Conservation (phyloP, 2,797 vertebrate species). For the Acanthopagrus latus region DNA sequence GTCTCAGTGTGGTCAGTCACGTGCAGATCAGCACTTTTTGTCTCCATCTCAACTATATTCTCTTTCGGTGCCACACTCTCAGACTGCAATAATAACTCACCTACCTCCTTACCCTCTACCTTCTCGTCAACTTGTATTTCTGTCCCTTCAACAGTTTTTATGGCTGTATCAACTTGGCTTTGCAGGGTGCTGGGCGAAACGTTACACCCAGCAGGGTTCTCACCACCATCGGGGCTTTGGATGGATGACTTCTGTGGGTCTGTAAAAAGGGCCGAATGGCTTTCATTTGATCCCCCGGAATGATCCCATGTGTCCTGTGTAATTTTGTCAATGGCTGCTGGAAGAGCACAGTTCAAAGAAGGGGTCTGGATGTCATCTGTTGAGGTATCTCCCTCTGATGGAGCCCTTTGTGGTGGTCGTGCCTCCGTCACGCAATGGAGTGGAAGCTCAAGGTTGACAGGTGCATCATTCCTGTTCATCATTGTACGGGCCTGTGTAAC, state of each 20-base stretch:
- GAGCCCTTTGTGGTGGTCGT: slow-evolving; percentile 48
- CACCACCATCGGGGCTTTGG: slow-evolving; percentile 51
- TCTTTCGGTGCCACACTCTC: slow-evolving; percentile 37
- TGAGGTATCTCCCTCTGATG: slow-evolving; percentile 35
- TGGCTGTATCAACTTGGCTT: slow-evolving; percentile 64
- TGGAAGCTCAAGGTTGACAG: slow-evolving; percentile 68
- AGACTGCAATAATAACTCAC: slow-evolving; percentile 21
- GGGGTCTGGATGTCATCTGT: slow-evolving; percentile 55
- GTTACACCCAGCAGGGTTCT: slow-evolving; percentile 56
- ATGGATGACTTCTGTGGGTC: slow-evolving; percentile 60
- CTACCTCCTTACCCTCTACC: slow-evolving; percentile 32
- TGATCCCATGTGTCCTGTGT: slow-evolving; percentile 60
- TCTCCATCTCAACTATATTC: slow-evolving; percentile 56
- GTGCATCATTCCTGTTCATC: slow-evolving; percentile 73
- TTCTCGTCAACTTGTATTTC: slow-evolving; percentile 68
- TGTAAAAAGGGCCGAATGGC: slow-evolving; percentile 58
- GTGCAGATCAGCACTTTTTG: slow-evolving; percentile 25
- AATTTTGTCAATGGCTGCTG: slow-evolving; percentile 51
- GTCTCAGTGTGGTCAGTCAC: slow-evolving; percentile 16
- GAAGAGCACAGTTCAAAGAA: slow-evolving; percentile 43
- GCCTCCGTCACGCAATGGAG: slow-evolving; percentile 8
- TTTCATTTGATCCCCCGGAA: slow-evolving; percentile 77
- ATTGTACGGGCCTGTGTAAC: slow-evolving; percentile 70
- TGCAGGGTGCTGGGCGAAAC: slow-evolving; percentile 58
- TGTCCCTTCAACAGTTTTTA: slow-evolving; percentile 69